phyloP scores from a whole-genome alignment of 92 coral and sea anemone species.

The Phymanthus crucifer region DNA sequence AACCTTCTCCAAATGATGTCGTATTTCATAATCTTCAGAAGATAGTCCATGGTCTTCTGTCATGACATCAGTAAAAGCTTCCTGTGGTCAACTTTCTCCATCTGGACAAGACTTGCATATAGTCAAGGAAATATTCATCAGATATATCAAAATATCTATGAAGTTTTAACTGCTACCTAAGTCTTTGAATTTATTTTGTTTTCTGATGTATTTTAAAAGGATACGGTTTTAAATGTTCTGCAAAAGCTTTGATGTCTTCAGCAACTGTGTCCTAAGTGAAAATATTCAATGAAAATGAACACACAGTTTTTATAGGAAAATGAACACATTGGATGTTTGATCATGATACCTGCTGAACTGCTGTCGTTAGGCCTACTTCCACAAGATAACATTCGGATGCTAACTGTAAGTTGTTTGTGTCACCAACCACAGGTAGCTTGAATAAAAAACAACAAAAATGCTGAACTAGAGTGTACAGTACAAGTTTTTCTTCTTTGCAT shows the following conservation, averaged over 20 bases:
- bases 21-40: not conserved
- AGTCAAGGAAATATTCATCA: slow-evolving; percentile 35
- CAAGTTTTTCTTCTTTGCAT: too few species aligned
- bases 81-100: slow-evolving; percentile 91
- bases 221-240: slow-evolving; percentile 97
- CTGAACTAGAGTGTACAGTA: too few species aligned
- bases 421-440: slow-evolving; percentile 58
- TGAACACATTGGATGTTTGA: not conserved
- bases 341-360: slow-evolving; percentile 84
- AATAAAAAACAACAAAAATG: not conserved
- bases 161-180: too few species aligned
- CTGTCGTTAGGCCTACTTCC: slow-evolving; percentile 77
- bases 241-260: slow-evolving; percentile 92
- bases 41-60: not conserved
- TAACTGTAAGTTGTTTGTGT: slow-evolving; percentile 59
- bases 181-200: not conserved
- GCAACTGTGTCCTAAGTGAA: slow-evolving; percentile 75
- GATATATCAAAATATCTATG: too few species aligned
- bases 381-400: slow-evolving; percentile 81
- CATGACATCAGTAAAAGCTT: slow-evolving; percentile 56
- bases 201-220: slow-evolving; percentile 39
- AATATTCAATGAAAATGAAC: not conserved
- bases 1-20: not conserved
- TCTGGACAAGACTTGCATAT: slow-evolving; percentile 69
- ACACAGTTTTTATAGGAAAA: not conserved